Conservation (phyloP, 2,113 vertebrate species). For the Emydura subglobosa region DNA sequence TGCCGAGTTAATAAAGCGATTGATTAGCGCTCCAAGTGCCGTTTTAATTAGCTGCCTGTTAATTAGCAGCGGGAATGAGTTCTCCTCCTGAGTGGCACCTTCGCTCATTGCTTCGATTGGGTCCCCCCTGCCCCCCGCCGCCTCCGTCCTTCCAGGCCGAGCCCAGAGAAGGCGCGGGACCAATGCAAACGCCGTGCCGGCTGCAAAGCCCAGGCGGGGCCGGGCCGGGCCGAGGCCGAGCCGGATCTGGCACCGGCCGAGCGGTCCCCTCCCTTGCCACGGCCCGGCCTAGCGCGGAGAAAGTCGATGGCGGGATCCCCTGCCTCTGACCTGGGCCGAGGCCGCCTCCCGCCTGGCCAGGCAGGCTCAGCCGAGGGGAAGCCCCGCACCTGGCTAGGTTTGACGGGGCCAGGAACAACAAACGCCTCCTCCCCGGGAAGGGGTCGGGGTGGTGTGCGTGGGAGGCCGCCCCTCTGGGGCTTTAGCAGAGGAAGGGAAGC, state of each 20-base stretch:
- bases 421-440: background rate
- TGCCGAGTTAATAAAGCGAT: slow-evolving; percentile 86
- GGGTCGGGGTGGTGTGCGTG: background rate
- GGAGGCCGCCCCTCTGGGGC: background rate
- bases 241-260: too few relatives aligned
- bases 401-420: background rate
- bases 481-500: background rate
- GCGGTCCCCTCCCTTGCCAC: too few relatives aligned
- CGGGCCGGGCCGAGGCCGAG: background rate
- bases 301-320: background rate
- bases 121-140: background rate
- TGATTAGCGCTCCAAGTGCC: slow-evolving; percentile 88
- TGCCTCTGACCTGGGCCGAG: background rate
- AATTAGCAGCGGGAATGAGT: slow-evolving; percentile 85
- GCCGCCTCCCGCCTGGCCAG: too few relatives aligned
- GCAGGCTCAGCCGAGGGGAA: too few relatives aligned
- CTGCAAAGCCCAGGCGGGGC: too few relatives aligned
- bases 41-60: slow-evolving; percentile 88
- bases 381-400: too few relatives aligned
- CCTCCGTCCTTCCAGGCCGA: background rate
- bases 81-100: slow-evolving; percentile 83
- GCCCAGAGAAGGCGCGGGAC: background rate
- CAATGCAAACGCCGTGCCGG: background rate
- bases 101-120: slow-evolving; percentile 82
- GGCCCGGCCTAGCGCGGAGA: too few relatives aligned